Conservation (phyloP, 2,113 vertebrate species). For the Salvator merianae region DNA sequence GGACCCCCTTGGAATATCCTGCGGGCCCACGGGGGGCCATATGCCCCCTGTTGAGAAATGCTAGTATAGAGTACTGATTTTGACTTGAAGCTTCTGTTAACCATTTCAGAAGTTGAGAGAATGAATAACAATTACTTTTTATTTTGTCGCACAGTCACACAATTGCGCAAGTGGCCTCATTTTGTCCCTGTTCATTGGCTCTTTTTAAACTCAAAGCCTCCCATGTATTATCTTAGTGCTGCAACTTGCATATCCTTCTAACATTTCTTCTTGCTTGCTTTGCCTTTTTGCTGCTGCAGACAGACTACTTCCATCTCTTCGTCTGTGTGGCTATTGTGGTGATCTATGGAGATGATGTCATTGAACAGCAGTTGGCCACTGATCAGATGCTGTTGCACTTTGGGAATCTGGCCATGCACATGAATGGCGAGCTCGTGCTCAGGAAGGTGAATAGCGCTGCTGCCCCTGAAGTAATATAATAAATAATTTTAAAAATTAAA, state of each 20-base stretch:
- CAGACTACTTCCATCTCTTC: conserved; percentile 98
- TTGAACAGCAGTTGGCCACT: conserved; percentile 90
- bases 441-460: conserved; percentile 82
- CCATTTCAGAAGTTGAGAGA: neutral
- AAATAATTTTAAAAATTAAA: no score
- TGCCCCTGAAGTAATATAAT: no score
- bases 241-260: neutral
- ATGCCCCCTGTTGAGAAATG: no score
- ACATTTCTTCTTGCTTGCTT: neutral
- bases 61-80: neutral
- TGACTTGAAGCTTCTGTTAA: neutral
- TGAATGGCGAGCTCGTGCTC: conserved; percentile 96
- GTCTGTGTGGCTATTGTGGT: conserved; percentile 95
- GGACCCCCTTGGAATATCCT: no score
- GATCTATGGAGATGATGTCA: conserved; percentile 93
- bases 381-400: conserved; percentile 99
- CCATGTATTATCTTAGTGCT: neutral
- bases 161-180: neutral
- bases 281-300: conserved; percentile 72
- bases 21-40: no score
- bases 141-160: neutral
- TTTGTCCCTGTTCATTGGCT: neutral
- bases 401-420: conserved; percentile 96
- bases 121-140: neutral
- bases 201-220: no score